Evolutionary conservation across 2,113 vertebrate genomes (phyloP), one percentile per base, ranked within the genome.

Genomic region (Atrichornis clamosus): DNA sequence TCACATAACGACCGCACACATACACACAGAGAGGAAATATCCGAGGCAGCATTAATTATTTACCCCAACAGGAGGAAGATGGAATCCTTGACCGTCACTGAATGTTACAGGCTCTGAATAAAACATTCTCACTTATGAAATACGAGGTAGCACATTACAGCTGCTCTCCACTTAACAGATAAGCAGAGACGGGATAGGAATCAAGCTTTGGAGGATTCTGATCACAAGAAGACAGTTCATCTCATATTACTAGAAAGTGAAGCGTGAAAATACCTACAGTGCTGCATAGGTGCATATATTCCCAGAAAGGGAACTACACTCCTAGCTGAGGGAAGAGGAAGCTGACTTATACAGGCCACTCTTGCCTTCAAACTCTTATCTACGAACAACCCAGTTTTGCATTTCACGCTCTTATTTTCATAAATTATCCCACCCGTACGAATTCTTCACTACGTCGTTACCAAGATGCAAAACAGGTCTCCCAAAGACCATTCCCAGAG

Each of bases 11-110:
- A 73, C 55, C 42, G 19, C 41, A 20, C 42, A 19, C 46, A 22
- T 35, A 55, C 19, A 78, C n/a, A 69, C 16, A 41, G 39, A 41
- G 39, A n/a, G 6, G 6, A 67, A 69, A 74, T 79, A 70, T 28
- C 63, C 58, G 65, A 88, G 59, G 22, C 46, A 60, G 35, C 69
- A 63, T 96, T 49, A 91, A 95, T 96, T 96, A 90, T 95, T 94
- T 62, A 96, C 33, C 58, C 23, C 49, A 59, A 37, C n/a, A 75
- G 62, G 59, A 87, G 50, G 68, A 84, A 81, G 86, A 72, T 44
- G 72, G 67, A 58, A 93, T 74, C 52, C 65, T 74, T 19, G 79
- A 70, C 42, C 18, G 24, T 86, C 84, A 79, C 8, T 0, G 78
- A 68, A 62, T 27, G 80, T 84, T 90, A 49, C 5, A 24, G 84